Base-by-base conservation (phyloP, 2,888 invertebrate genomes). In the Chrysomela aeneicollis region DNA sequence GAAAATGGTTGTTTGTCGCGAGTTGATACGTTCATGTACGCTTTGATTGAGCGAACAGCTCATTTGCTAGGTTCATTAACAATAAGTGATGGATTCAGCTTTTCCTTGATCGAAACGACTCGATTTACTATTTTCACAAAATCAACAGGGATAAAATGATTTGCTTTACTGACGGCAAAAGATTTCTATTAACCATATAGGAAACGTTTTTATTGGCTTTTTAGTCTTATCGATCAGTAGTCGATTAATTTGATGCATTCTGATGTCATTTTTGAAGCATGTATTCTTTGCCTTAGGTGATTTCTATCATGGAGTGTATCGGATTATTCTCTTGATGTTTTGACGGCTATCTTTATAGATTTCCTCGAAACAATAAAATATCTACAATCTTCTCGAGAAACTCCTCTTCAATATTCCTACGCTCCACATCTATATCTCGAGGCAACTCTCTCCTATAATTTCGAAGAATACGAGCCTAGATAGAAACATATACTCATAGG, bases 1-100 rank as follows among this genome's bases (percentile, higher is more conserved):
- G 58, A 30, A 19, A 59, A 47, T 55, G n/a, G 21, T 9, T 37
- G 46, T 15, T 26, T 26, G 47, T 22, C 26, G 57, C 26, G 30
- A 4, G 46, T 26, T n/a, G 12, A 15, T 55, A 42, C 21, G 15
- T 8, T 26, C n/a, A 3, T 18, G 2, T 19, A 10, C 3, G 49
- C 49, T 17, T 15, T 49, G 10, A 49, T 10, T 49, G 6, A 15
- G 3, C 18, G 10, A 6, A 30, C 10, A 12, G 2, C 52, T 17
- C 17, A 26, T 26, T 26, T 3, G 3, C 6, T 6, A 26, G 26
- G 12, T 52, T 32, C 30, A 15, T 18, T n/a, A 50, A 26, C 26
- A 26, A 26, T 3, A 26, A 5, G 26, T 26, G n/a, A n/a, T n/a
- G n/a, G n/a, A n/a, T n/a, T n/a, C n/a, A n/a, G n/a, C n/a, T n/a